phyloP scores from a whole-genome alignment of 2,113 vertebrate species.

The Hippocampus barbouri region DNA sequence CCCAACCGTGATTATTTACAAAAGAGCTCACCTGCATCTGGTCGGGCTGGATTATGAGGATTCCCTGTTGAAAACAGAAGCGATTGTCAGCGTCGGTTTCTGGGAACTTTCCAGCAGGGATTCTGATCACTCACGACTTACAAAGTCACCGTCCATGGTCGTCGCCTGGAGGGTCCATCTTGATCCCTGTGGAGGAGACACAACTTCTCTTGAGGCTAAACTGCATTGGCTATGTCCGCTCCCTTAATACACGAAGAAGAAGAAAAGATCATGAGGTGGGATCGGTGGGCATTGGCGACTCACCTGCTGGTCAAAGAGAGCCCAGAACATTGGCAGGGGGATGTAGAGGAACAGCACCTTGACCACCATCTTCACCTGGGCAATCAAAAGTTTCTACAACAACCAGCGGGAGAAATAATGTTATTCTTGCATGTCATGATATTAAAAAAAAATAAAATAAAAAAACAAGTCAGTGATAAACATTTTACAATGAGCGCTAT shows the following conservation, averaged over 20 bases:
- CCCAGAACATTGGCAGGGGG: conserved; percentile 98
- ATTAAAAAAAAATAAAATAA: background rate
- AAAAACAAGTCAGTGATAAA: background rate
- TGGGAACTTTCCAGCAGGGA: background rate
- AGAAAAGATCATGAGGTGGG: background rate
- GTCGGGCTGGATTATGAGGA: conserved; percentile 81
- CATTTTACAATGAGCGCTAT: background rate
- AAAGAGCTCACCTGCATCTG: conserved; percentile 89
- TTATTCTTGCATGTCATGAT: background rate
- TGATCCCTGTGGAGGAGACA: conserved; percentile 77
- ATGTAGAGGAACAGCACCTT: conserved; percentile 93
- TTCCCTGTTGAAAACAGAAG: conserved; percentile 69
- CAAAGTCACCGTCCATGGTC: conserved; percentile 86
- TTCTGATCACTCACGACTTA: conserved; percentile 60
- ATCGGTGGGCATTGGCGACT: background rate
- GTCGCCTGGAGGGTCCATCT: conserved; percentile 97
- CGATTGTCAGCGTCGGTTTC: background rate
- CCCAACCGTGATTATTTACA: background rate
- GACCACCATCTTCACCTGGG: conserved; percentile 89
- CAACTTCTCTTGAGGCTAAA: background rate
- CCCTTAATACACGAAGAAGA: background rate
- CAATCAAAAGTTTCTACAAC: conserved; percentile 84
- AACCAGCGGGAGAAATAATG: background rate
- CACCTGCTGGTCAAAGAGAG: conserved; percentile 97
- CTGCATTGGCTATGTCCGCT: background rate